phyloP scores from a whole-genome alignment of 2,797 vertebrate genomes.

The Chaenodraco wilsoni region DNA sequence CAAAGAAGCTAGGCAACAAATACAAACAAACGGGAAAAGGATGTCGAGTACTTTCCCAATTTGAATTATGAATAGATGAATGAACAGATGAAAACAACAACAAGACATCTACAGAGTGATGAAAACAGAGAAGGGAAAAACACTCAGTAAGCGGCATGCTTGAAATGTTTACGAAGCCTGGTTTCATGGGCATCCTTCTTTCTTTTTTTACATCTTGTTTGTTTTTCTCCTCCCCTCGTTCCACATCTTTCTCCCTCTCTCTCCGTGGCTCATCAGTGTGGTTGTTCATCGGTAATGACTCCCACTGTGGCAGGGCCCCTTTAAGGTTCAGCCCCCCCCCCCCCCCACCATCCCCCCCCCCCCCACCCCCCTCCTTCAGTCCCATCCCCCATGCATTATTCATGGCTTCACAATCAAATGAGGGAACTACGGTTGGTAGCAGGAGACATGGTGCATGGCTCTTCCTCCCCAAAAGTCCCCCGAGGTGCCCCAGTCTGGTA shows the following conservation, averaged over 20 bases:
- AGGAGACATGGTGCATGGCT: conserved; percentile 85
- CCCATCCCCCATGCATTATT: conserved; percentile 86
- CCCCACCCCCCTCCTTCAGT: conserved; percentile 58
- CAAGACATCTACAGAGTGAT: conserved; percentile 67
- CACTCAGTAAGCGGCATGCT: conserved; percentile 71
- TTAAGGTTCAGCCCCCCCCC: conserved; percentile 82
- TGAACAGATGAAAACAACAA: conserved; percentile 78
- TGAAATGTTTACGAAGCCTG: conserved; percentile 76
- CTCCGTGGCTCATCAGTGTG: conserved; percentile 83
- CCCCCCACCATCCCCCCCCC: conserved; percentile 39
- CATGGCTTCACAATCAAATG: conserved; percentile 87
- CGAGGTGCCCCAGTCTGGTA: conserved; percentile 86
- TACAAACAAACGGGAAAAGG: conserved; percentile 60
- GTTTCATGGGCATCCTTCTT: conserved; percentile 77
- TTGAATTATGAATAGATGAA: conserved; percentile 75
- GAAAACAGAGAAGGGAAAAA: conserved; percentile 66
- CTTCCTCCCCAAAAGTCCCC: conserved; percentile 86
- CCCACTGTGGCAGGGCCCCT: conserved; percentile 88
- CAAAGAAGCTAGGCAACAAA: conserved; percentile 51
- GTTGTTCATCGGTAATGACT: conserved; percentile 88
- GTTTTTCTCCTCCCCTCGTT: conserved; percentile 76
- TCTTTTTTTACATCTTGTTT: conserved; percentile 79
- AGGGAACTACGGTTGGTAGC: conserved; percentile 88
- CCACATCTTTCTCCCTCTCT: conserved; percentile 50
- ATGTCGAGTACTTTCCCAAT: conserved; percentile 53